A percentile compares a stretch with the other conserved stretches of the same genome.
phyloP scores from a whole-genome alignment of 2,113 vertebrate species.

The Python bivittatus region DNA sequence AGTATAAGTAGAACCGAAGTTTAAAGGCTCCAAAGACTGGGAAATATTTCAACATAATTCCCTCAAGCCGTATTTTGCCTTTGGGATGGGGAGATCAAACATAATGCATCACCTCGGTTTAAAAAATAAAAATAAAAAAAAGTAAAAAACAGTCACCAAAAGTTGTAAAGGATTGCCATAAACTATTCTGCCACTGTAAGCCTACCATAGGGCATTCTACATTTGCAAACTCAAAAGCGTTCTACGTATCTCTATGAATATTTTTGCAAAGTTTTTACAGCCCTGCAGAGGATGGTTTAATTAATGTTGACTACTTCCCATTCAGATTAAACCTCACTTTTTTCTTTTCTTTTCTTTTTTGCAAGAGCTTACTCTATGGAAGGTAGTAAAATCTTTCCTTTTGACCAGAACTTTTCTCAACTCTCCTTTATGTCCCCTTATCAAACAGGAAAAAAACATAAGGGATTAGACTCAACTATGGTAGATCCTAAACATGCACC shows the following conservation, averaged over 20 bases:
- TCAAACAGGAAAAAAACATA: not conserved
- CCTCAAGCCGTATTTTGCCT: not conserved
- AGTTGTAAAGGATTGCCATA: not conserved
- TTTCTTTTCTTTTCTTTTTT: not conserved
- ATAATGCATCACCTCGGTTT: not conserved
- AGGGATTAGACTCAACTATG: not conserved
- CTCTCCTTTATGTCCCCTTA: not conserved
- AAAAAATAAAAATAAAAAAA: not conserved
- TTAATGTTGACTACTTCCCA: not conserved
- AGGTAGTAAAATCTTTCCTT: not conserved
- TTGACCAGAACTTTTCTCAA: not conserved
- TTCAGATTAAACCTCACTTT: not conserved
- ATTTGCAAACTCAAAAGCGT: not conserved
- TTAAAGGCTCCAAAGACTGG: not conserved
- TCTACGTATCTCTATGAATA: not conserved
- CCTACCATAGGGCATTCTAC: not conserved
- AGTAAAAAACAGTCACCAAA: not conserved
- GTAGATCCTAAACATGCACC: not conserved
- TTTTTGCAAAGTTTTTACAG: not conserved
- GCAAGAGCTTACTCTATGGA: not conserved
- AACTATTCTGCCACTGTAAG: not conserved
- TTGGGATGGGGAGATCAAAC: not conserved
- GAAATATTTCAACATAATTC: not conserved
- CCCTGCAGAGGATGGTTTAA: not conserved
- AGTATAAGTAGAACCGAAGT: constrained; percentile 24